phyloP scores from a whole-genome alignment of 2,797 vertebrate species.

The Momotus momota region DNA sequence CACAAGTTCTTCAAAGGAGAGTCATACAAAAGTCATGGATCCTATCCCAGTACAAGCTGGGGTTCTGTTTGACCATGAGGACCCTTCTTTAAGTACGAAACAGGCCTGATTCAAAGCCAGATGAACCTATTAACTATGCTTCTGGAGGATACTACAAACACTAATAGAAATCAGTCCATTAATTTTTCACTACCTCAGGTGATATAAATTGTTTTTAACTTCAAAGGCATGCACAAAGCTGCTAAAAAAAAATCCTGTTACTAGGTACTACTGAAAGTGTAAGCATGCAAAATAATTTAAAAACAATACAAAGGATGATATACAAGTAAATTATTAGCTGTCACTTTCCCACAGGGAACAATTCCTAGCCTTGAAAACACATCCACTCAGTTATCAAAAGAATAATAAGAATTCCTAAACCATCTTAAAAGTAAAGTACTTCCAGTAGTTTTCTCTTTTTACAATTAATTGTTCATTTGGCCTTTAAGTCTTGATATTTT shows the following conservation, averaged over 20 bases:
- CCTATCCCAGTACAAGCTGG: background rate
- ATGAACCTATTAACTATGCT: background rate
- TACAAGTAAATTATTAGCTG: constrained; percentile 34
- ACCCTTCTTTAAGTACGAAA: background rate
- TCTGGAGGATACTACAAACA: background rate
- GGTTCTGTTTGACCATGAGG: background rate
- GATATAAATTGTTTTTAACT: background rate
- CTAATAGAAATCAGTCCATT: background rate
- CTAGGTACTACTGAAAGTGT: background rate
- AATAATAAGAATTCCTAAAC: background rate
- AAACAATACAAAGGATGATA: background rate
- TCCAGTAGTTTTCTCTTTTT: background rate
- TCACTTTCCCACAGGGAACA: background rate
- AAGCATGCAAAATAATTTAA: background rate
- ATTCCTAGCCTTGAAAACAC: background rate
- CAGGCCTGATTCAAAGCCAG: background rate
- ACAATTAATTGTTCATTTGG: constrained; percentile 3
- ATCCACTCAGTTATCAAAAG: background rate
- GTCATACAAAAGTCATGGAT: background rate
- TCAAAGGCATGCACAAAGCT: background rate
- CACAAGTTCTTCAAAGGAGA: background rate
- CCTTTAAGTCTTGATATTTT: background rate
- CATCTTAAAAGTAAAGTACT: background rate
- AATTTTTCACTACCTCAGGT: background rate
- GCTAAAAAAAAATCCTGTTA: background rate